A percentile compares a stretch with the other conserved stretches of the same genome.
phyloP scores from a whole-genome alignment of 2,888 invertebrate genomes.

The Drosophila lacicola region DNA sequence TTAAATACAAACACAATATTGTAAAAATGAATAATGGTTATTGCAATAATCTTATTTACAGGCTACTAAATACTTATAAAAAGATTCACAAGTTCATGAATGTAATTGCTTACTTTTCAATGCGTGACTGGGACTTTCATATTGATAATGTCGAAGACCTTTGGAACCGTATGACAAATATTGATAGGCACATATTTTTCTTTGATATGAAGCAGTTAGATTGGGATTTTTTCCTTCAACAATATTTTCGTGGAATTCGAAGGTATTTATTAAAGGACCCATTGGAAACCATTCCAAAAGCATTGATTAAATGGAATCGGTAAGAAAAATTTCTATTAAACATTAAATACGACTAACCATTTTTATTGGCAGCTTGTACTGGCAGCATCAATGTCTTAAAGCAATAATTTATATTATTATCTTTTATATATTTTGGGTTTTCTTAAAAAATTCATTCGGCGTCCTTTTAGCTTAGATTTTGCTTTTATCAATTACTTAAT shows the following conservation, averaged over 20 bases:
- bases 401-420: not conserved
- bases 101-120: conserved; percentile 92
- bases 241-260: conserved; percentile 90
- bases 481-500: not conserved
- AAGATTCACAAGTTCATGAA: conserved; percentile 90
- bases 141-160: conserved; percentile 13
- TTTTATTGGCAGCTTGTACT: conserved; percentile 14
- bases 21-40: not conserved
- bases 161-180: conserved; percentile 13
- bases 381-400: conserved; percentile 24
- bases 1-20: too few relatives aligned
- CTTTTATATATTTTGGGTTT: not conserved
- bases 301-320: conserved; percentile 68
- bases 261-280: conserved; percentile 93
- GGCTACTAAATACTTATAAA: conserved; percentile 23
- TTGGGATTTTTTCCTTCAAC: conserved; percentile 90
- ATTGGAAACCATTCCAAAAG: conserved; percentile 89
- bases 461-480: too few relatives aligned
- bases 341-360: not conserved
- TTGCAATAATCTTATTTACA: not conserved
- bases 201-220: conserved; percentile 90
- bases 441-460: not conserved
- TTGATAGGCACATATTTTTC: conserved; percentile 87
- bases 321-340: not conserved
- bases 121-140: conserved; percentile 87